Conservation (phyloP, 2,888 invertebrate species). For the Dasypolia templi region DNA sequence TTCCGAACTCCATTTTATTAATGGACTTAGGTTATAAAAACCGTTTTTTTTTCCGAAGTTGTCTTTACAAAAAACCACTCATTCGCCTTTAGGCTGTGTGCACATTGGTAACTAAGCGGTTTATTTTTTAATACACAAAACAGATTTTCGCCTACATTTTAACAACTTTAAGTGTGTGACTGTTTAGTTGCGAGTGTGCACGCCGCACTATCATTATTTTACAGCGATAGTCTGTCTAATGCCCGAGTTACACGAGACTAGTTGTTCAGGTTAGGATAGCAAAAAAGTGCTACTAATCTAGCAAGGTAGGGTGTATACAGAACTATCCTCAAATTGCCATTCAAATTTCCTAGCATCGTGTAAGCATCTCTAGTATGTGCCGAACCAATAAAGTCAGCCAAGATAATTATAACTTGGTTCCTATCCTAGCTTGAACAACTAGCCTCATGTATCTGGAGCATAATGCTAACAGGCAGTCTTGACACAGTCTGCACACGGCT, state of each 20-base stretch:
- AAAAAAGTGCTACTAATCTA: too few relatives aligned
- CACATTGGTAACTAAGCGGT: slow-evolving; percentile 5
- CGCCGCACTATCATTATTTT: neutral
- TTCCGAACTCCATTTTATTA: slow-evolving; percentile 14
- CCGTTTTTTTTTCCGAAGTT: neutral
- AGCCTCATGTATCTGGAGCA: too few relatives aligned
- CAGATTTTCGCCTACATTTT: neutral
- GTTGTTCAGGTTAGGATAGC: too few relatives aligned
- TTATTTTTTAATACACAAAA: neutral
- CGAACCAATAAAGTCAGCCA: too few relatives aligned
- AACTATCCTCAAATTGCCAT: too few relatives aligned
- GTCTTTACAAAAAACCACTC: slow-evolving; percentile 18
- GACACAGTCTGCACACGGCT: slow-evolving; percentile 1
- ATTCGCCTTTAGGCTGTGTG: slow-evolving; percentile 5
- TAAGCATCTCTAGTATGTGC: too few relatives aligned
- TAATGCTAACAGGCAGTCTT: neutral
- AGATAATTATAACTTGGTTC: too few relatives aligned
- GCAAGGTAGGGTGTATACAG: too few relatives aligned
- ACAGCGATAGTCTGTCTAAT: neutral
- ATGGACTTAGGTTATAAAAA: slow-evolving; percentile 5
- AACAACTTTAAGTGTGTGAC: neutral
- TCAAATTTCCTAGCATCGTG: too few relatives aligned
- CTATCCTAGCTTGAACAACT: too few relatives aligned
- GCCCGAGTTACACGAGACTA: neutral
- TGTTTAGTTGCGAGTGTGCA: slow-evolving; percentile 6